These are phyloP conservation scores for Dicrurus megarhynchus DNA, from an alignment of 2,113 vertebrate genomes.

Conservation along the genomic window DNA sequence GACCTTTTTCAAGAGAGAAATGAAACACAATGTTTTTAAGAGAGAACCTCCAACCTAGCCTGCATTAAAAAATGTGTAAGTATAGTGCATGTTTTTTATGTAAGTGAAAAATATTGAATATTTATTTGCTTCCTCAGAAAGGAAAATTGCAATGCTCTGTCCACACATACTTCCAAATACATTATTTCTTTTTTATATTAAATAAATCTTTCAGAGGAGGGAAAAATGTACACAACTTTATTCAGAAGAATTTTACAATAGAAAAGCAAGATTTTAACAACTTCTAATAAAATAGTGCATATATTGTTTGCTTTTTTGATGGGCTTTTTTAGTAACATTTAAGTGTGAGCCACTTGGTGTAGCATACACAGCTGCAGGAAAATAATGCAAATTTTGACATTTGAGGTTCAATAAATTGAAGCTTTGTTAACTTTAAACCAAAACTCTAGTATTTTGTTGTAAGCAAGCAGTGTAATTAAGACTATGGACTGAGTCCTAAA, in stretches of 20 bases:
- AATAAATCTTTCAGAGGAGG: not conserved
- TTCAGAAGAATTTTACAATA: not conserved
- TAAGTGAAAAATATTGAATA: not conserved
- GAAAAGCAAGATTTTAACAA: not conserved
- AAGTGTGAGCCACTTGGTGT: not conserved
- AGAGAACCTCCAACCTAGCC: not conserved
- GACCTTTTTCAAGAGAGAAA: not conserved
- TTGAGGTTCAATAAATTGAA: not conserved
- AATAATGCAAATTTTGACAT: slow-evolving; percentile 42
- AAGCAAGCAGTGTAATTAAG: not conserved
- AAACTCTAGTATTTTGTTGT: not conserved
- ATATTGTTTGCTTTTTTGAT: not conserved
- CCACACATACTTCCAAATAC: not conserved
- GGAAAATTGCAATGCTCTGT: not conserved
- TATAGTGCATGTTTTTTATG: not conserved
- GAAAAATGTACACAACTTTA: not conserved
- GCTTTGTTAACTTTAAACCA: slow-evolving; percentile 10
- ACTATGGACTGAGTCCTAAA: not conserved
- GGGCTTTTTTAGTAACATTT: not conserved
- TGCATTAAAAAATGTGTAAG: not conserved
- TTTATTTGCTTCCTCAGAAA: not conserved
- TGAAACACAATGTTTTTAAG: not conserved
- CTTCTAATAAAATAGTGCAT: not conserved
- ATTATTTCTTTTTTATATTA: not conserved
- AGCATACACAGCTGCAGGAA: not conserved